phyloP scores from a whole-genome alignment of 1,140 invertebrate species.

The Nasonia giraulti region DNA sequence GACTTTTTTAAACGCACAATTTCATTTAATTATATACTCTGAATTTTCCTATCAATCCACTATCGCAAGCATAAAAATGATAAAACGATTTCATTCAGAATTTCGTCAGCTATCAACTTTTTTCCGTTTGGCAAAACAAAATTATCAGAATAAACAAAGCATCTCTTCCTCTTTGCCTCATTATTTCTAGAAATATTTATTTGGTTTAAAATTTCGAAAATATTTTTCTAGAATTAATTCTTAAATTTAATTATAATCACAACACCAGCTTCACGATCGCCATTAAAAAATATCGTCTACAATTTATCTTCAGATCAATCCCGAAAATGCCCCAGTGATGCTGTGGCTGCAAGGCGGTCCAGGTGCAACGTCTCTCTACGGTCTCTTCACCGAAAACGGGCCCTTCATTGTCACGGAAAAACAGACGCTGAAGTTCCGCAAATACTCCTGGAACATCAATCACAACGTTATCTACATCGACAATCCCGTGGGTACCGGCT shows the following conservation, averaged over 20 bases:
- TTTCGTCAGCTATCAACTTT: no score
- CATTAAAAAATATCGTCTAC: background rate
- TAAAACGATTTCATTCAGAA: background rate
- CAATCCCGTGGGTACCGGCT: constrained; percentile 89
- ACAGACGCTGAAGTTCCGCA: constrained; percentile 76
- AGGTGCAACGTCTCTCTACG: constrained; percentile 85
- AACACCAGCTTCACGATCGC: no score
- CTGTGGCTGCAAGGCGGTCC: constrained; percentile 92
- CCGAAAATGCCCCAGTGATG: constrained; percentile 80
- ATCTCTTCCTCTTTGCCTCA: no score
- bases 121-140: no score
- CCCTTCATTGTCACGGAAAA: constrained; percentile 80
- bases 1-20: no score
- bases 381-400: constrained; percentile 88
- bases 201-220: no score
- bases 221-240: no score
- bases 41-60: background rate
- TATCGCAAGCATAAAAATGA: background rate
- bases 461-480: constrained; percentile 90
- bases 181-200: no score
- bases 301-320: constrained; percentile 59
- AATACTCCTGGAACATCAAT: constrained; percentile 83
- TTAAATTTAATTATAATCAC: no score
- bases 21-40: background rate
- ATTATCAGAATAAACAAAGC: no score